Conservation (phyloP, 2,797 vertebrate genomes). For the Rhinella marina region DNA sequence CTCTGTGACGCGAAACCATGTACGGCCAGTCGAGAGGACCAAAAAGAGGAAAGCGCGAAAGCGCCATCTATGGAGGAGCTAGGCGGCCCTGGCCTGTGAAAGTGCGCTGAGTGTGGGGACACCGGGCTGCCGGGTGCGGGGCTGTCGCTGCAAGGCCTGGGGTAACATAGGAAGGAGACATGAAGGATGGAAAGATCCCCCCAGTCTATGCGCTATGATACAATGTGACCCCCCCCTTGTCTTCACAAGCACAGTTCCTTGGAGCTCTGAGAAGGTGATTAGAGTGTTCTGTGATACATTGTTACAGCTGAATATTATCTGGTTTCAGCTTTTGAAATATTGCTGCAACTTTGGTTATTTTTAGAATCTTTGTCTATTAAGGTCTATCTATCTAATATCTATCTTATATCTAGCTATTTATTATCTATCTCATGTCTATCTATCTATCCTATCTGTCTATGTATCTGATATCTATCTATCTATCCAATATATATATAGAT, state of each 20-base stretch:
- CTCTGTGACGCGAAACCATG: background rate
- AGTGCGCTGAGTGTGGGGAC: background rate
- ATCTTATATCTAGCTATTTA: too few relatives aligned
- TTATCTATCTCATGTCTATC: too few relatives aligned
- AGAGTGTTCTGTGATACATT: background rate
- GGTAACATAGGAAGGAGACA: too few relatives aligned
- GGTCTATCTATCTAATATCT: too few relatives aligned
- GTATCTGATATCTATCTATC: too few relatives aligned
- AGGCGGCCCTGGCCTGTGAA: background rate
- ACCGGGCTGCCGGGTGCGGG: background rate
- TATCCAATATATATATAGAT: too few relatives aligned
- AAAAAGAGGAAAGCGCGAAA: conserved; percentile 12
- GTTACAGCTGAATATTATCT: background rate
- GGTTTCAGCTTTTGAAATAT: background rate
- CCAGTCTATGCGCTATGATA: background rate
- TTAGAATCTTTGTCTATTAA: background rate
- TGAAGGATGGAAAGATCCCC: background rate
- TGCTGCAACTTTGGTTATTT: background rate
- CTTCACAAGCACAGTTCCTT: conserved; percentile 38
- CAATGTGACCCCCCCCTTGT: background rate
- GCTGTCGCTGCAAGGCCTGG: background rate
- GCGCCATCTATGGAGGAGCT: background rate
- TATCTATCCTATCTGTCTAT: too few relatives aligned
- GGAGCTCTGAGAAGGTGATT: conserved; percentile 11
- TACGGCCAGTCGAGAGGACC: conserved; percentile 28